Conservation (phyloP, 2,797 vertebrate genomes). For the Sebastiscus tertius region DNA sequence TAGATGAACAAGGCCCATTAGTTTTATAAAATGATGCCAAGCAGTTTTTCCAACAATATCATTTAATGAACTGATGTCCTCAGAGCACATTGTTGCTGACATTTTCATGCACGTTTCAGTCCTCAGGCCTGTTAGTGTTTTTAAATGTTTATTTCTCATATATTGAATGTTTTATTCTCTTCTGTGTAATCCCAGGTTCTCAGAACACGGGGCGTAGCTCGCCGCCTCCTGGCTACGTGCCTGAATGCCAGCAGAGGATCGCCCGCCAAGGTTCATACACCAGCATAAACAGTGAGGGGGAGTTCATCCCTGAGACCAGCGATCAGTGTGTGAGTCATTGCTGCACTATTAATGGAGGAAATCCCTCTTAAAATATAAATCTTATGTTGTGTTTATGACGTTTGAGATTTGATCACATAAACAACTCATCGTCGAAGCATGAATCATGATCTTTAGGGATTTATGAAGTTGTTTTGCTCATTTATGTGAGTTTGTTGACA, state of each 20-base stretch:
- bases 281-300: slow-evolving; percentile 97
- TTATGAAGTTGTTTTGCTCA: neutral
- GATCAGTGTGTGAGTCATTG: slow-evolving; percentile 92
- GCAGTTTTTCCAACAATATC: neutral
- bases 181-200: slow-evolving; percentile 83
- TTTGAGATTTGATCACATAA: neutral
- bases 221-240: slow-evolving; percentile 96
- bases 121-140: neutral
- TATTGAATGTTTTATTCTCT: neutral
- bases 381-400: neutral
- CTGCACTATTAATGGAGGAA: slow-evolving; percentile 6
- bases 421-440: neutral
- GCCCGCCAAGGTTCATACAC: slow-evolving; percentile 98
- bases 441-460: neutral
- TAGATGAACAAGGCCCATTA: neutral
- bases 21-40: neutral
- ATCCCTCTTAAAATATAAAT: neutral
- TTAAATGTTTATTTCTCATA: neutral
- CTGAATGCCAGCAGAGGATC: slow-evolving; percentile 94
- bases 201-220: slow-evolving; percentile 96
- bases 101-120: neutral
- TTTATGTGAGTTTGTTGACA: neutral
- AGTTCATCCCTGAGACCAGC: slow-evolving; percentile 96
- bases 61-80: neutral
- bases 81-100: neutral